phyloP scores from a whole-genome alignment of 2,113 vertebrate species.

The Ctenomys sociabilis region DNA sequence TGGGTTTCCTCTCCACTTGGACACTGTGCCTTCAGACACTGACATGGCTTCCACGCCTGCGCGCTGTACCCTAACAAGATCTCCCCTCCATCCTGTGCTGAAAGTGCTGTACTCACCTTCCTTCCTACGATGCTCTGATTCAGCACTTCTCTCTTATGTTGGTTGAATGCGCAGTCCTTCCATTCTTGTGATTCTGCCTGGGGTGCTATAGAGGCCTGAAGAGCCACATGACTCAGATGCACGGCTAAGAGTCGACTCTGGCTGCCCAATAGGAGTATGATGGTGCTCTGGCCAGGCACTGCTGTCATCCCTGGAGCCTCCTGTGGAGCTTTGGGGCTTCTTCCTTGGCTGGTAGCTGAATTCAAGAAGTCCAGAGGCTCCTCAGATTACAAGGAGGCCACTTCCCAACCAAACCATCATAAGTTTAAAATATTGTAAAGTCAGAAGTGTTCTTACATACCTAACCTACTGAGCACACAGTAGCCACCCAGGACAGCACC shows the following conservation, averaged over 20 bases:
- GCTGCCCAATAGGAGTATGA: constrained; percentile 25
- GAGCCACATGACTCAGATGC: neutral
- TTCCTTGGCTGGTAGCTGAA: neutral
- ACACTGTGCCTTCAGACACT: neutral
- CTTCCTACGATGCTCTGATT: neutral
- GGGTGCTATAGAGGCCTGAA: neutral
- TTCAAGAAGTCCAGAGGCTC: neutral
- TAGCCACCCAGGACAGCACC: neutral
- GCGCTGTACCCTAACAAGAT: neutral
- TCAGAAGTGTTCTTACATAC: neutral
- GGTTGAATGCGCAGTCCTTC: neutral
- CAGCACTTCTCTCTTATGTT: neutral
- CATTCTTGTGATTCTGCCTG: neutral
- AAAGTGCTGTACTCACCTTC: neutral
- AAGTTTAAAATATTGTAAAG: neutral
- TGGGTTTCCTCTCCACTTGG: neutral
- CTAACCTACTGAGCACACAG: neutral
- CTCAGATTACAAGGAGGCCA: neutral
- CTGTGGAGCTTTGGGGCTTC: neutral
- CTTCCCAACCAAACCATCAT: neutral
- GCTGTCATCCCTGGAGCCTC: neutral
- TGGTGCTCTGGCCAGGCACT: neutral
- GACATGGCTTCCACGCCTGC: neutral
- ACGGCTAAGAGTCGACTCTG: neutral
- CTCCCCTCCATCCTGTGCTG: neutral